Evolutionary conservation across 1,140 invertebrate genomes (phyloP).

Genomic region (Drosophila erecta): DNA sequence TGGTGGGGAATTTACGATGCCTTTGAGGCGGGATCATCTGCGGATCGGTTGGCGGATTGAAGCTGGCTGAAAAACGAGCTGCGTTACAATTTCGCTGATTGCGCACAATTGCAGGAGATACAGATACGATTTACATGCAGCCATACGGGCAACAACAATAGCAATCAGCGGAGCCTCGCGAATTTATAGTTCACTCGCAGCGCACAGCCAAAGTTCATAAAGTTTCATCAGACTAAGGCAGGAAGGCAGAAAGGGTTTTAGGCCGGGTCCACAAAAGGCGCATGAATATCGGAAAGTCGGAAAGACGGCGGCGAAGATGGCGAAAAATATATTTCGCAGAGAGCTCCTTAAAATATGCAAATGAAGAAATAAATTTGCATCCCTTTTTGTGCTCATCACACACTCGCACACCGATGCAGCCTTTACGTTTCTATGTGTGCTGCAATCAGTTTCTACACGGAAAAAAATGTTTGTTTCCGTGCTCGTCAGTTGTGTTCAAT

Average conservation of each 20-base stretch:
- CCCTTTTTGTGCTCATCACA: constrained; percentile 60
- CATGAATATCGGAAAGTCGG: constrained; percentile 67
- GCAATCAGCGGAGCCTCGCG: constrained; percentile 66
- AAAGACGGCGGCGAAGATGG: constrained; percentile 55
- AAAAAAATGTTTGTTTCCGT: background rate
- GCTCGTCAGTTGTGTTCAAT: background rate
- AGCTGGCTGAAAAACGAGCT: constrained; percentile 67
- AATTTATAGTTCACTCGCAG: constrained; percentile 75
- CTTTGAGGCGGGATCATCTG: constrained; percentile 23
- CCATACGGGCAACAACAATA: constrained; percentile 42
- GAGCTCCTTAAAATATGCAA: constrained; percentile 84
- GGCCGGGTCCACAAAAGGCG: constrained; percentile 7
- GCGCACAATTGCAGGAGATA: constrained; percentile 75
- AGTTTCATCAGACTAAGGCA: constrained; percentile 69
- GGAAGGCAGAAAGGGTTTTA: constrained; percentile 18
- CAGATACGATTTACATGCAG: constrained; percentile 72
- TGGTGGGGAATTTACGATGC: constrained; percentile 46
- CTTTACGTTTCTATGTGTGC: background rate
- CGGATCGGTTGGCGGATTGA: constrained; percentile 22
- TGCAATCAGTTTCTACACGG: constrained; percentile 61
- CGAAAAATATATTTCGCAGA: constrained; percentile 70
- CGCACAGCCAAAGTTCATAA: constrained; percentile 78
- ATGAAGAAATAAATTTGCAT: constrained; percentile 84
- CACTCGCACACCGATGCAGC: constrained; percentile 33
- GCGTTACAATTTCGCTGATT: constrained; percentile 78